Base-by-base conservation (phyloP, 2,888 invertebrate genomes). In the Caenorhabditis drosophilae region DNA sequence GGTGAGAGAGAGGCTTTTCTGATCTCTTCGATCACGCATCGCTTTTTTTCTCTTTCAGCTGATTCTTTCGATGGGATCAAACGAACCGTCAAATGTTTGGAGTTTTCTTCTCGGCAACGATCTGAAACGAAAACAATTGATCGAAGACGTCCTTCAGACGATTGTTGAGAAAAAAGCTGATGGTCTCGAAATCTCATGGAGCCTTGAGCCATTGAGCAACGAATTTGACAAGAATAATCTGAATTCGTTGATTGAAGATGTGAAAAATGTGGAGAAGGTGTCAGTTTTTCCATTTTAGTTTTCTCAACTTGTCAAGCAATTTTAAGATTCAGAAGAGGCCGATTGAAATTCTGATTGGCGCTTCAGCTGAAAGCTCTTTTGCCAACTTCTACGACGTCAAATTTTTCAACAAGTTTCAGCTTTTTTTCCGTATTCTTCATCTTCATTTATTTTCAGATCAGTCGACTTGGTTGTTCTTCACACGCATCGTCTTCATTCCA, bases 111-210 rank as follows among this genome's bases (percentile, higher is more conserved):
- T 66, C 18, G 59, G 35, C 16, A 60, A 66, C 23, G 60, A 53
- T 27, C 45, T 60, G 16, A 34, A 26, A 15, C 34, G 58, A 4
- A 55, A 64, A 26, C 44, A 51, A 18, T 1, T 64, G 25, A 55
- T 49, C 7, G 59, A 58, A 15, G n/a, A 47, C 4, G 31, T 59
- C n/a, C 41, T 47, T 27, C 34, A 57, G 52, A 11, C 47, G 6
- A 4, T 52, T 9, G 31, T 42, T 7, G 40, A 47, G 4, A 44
- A 47, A 26, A 23, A 18, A n/a, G 63, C 53, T 4, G 55, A 54
- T 27, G 70, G 70, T 18, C 27, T 67, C 2, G 70, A 71, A 41
- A 31, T 71, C 38, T 57, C 64, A 16, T 71, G 70, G 70, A 61
- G 64, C 2, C 11, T 49, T 15, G 67, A 67, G 16, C 23, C 18